A percentile compares a stretch with the other conserved stretches of the same genome.
These are phyloP conservation scores for Byasa hedistus DNA, from an alignment of 2,888 invertebrate species.

Conservation along the genomic window DNA sequence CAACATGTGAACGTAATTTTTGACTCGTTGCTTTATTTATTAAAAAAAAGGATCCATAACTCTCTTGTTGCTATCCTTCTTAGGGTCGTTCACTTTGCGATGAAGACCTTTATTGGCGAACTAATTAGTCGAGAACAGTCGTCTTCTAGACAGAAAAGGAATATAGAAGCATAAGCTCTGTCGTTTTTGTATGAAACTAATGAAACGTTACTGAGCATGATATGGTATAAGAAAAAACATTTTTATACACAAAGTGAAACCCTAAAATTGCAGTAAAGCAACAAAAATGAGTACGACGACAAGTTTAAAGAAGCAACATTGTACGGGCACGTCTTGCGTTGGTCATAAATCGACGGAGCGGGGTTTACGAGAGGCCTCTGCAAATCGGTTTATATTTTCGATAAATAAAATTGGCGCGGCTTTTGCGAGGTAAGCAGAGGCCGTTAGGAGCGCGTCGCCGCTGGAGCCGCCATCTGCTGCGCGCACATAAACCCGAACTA, in stretches of 20 bases:
- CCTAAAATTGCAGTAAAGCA: constrained; percentile 14
- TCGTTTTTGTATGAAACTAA: neutral
- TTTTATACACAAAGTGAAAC: neutral
- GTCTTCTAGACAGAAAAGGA: too few relatives aligned
- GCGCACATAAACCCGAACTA: constrained; percentile 77
- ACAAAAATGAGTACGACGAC: constrained; percentile 45
- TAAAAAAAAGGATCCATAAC: too few relatives aligned
- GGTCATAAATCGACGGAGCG: constrained; percentile 76
- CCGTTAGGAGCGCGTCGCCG: constrained; percentile 75
- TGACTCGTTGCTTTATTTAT: too few relatives aligned
- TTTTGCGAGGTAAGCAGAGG: constrained; percentile 79
- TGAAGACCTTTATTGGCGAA: too few relatives aligned
- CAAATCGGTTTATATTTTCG: constrained; percentile 81
- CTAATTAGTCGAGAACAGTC: too few relatives aligned
- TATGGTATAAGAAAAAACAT: neutral
- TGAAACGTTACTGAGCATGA: neutral
- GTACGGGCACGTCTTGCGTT: constrained; percentile 74
- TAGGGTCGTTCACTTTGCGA: too few relatives aligned
- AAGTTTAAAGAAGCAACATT: constrained; percentile 71
- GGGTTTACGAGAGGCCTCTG: constrained; percentile 77
- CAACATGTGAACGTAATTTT: too few relatives aligned
- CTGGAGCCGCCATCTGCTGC: constrained; percentile 53
- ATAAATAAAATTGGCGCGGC: constrained; percentile 80
- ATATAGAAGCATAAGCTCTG: neutral
- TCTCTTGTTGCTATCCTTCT: too few relatives aligned